Evolutionary conservation across 2,797 vertebrate genomes (phyloP).

Genomic region (Myotis pilosus): DNA sequence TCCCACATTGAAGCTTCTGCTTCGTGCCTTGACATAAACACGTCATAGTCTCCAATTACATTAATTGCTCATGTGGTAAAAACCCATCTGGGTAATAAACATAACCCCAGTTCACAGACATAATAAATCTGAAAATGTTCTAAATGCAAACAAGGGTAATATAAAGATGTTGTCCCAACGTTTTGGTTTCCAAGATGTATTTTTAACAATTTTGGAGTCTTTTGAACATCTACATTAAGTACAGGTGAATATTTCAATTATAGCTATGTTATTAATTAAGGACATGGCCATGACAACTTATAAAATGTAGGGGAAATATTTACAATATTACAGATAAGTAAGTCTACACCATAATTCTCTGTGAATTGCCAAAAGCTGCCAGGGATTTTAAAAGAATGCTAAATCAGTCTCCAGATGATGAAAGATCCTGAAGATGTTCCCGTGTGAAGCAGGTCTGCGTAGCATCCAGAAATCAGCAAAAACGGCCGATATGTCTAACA

Average conservation of each 20-base stretch:
- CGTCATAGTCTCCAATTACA: slow-evolving; percentile 81
- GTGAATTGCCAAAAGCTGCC: neutral
- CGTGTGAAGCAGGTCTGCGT: neutral
- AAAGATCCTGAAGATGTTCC: neutral
- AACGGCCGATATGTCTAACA: neutral
- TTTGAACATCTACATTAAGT: slow-evolving; percentile 18
- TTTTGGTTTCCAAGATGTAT: slow-evolving; percentile 71
- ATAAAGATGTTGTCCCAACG: slow-evolving; percentile 58
- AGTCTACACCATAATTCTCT: slow-evolving; percentile 9
- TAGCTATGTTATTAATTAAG: neutral
- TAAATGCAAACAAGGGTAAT: slow-evolving; percentile 64
- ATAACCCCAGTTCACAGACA: slow-evolving; percentile 75
- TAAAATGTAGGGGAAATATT: slow-evolving; percentile 18
- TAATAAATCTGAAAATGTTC: slow-evolving; percentile 74
- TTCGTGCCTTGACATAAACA: slow-evolving; percentile 79
- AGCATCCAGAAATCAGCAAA: neutral
- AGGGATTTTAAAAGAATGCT: neutral
- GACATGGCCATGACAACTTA: neutral
- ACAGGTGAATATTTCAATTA: slow-evolving; percentile 16
- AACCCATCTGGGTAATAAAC: slow-evolving; percentile 78
- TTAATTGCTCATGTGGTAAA: slow-evolving; percentile 82
- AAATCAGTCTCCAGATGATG: neutral
- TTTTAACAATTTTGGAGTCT: slow-evolving; percentile 75
- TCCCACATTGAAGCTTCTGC: slow-evolving; percentile 79
- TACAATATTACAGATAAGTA: neutral